These are phyloP conservation scores for Smittia sp. DNA, from an alignment of 2,888 invertebrate species.

Conservation along the genomic window DNA sequence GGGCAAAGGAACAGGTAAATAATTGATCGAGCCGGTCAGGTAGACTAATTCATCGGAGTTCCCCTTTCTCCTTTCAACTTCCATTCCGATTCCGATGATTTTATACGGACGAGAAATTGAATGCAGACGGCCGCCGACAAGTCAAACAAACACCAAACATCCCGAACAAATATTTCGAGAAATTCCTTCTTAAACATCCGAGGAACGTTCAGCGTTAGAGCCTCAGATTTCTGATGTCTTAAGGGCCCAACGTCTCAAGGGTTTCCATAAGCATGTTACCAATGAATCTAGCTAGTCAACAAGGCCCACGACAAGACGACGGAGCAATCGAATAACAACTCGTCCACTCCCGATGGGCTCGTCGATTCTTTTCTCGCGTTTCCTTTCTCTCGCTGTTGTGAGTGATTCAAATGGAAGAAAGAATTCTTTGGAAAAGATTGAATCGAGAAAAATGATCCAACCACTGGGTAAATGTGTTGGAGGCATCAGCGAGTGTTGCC, in stretches of 20 bases:
- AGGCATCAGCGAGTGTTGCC: neutral
- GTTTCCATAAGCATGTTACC: too few relatives aligned
- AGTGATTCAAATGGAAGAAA: neutral
- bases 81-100: neutral
- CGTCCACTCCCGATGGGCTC: slow-evolving; percentile 20
- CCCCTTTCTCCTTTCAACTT: neutral
- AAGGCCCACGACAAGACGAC: too few relatives aligned
- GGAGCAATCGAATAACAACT: slow-evolving; percentile 13
- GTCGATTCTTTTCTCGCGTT: neutral
- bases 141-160: neutral
- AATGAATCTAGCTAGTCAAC: too few relatives aligned
- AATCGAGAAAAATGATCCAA: slow-evolving; percentile 21
- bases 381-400: neutral
- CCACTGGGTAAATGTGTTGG: neutral
- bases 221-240: too few relatives aligned
- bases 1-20: neutral
- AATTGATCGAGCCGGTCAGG: slow-evolving; percentile 19
- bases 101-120: neutral
- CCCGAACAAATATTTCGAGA: neutral
- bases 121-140: neutral
- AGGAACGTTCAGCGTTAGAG: too few relatives aligned
- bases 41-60: slow-evolving; percentile 8
- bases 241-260: too few relatives aligned
- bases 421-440: neutral
- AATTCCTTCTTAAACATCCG: slow-evolving; percentile 26